These are phyloP conservation scores for Zaprionus capensis DNA, from an alignment of 1,140 invertebrate genomes.

Conservation along the genomic window DNA sequence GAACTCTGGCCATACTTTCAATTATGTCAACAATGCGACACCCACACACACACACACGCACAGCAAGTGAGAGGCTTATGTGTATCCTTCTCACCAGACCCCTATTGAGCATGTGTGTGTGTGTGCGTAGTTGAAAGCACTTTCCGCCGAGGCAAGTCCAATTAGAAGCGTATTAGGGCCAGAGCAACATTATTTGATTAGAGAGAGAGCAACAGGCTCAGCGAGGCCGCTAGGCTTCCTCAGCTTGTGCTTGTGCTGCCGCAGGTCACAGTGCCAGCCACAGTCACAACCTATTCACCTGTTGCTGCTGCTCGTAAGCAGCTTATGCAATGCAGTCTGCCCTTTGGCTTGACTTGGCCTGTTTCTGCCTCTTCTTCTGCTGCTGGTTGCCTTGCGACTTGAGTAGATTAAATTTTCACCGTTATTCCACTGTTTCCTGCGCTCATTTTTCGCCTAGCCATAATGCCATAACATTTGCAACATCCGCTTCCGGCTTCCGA, in stretches of 20 bases:
- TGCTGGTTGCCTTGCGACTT: conserved; percentile 55
- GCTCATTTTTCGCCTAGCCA: conserved; percentile 53
- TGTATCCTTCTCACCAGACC: conserved; percentile 37
- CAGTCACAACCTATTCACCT: background rate
- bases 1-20: conserved; percentile 39
- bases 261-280: background rate
- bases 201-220: conserved; percentile 40
- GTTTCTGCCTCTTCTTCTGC: conserved; percentile 22
- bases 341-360: conserved; percentile 26
- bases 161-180: conserved; percentile 75
- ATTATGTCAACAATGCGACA: conserved; percentile 43
- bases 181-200: conserved; percentile 75
- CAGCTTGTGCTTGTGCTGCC: background rate
- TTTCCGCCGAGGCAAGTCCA: conserved; percentile 60
- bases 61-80: conserved; percentile 42
- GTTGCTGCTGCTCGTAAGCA: conserved; percentile 45
- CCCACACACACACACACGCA: background rate
- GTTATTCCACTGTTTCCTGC: conserved; percentile 66
- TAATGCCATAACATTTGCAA: conserved; percentile 71
- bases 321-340: conserved; percentile 71
- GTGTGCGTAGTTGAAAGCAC: conserved; percentile 30
- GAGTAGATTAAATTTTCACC: conserved; percentile 79
- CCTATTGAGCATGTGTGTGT: conserved; percentile 6
- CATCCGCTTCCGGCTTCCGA: conserved; percentile 79
- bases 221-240: conserved; percentile 3